Evolutionary conservation across 1,140 invertebrate species (phyloP).

Genomic region (Mylabris phalerata): DNA sequence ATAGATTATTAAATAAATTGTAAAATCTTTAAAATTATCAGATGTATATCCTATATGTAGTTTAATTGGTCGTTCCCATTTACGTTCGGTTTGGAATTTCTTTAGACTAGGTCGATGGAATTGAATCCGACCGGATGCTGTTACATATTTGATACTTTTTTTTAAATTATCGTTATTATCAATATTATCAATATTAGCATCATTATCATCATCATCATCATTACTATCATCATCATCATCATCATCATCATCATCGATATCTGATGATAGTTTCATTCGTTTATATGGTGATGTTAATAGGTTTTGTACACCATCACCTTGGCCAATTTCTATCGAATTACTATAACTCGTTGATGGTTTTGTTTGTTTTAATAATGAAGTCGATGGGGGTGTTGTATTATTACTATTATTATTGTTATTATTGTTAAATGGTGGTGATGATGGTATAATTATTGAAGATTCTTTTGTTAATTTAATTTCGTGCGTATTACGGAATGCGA

Average conservation of each 20-base stretch:
- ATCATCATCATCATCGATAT: not conserved
- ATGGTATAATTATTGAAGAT: not conserved
- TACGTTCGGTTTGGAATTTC: conserved; percentile 43
- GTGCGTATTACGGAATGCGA: conserved; percentile 35
- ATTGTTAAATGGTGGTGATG: not conserved
- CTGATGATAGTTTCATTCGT: conserved; percentile 15
- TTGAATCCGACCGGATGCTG: conserved; percentile 45
- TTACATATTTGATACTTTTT: conserved; percentile 24
- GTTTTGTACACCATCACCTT: conserved; percentile 28
- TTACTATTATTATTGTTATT: not conserved
- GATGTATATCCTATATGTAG: conserved; percentile 49
- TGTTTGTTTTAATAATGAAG: not conserved
- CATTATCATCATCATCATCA: conserved; percentile 21
- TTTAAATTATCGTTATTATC: conserved; percentile 15
- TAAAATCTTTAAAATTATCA: conserved; percentile 47
- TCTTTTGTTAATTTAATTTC: conserved; percentile 13
- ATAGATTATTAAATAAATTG: conserved; percentile 50
- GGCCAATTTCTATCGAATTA: conserved; percentile 18
- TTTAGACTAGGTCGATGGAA: conserved; percentile 47
- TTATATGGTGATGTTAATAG: conserved; percentile 23
- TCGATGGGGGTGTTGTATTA: conserved; percentile 18
- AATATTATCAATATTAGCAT: conserved; percentile 20
- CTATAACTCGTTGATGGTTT: conserved; percentile 9
- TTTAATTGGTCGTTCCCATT: conserved; percentile 52
- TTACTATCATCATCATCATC: conserved; percentile 13